These are phyloP conservation scores for Cherax destructor DNA, from an alignment of 1,140 invertebrate genomes.

Conservation along the genomic window DNA sequence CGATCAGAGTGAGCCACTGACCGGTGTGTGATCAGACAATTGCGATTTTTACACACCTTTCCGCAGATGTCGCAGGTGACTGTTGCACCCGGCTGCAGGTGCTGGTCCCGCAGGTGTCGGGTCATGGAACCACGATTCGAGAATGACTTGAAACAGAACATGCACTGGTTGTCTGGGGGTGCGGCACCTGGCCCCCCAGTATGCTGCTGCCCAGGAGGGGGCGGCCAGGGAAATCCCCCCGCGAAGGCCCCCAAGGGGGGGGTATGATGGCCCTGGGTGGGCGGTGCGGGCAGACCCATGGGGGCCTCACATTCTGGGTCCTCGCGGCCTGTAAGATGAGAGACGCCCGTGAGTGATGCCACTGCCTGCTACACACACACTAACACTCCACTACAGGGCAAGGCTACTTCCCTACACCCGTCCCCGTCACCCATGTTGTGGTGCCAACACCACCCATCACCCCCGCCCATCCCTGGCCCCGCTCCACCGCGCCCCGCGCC, in stretches of 20 bases:
- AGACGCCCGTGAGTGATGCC: constrained; percentile 56
- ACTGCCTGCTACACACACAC: constrained; percentile 41
- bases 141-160: constrained; percentile 71
- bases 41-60: constrained; percentile 85
- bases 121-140: constrained; percentile 72
- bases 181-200: constrained; percentile 73
- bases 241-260: constrained; percentile 59
- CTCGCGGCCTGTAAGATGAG: constrained; percentile 63
- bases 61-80: constrained; percentile 84
- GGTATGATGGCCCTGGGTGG: constrained; percentile 44
- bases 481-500: constrained; percentile 35
- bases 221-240: constrained; percentile 57
- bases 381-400: constrained; percentile 52
- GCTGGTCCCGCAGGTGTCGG: constrained; percentile 70
- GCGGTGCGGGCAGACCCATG: constrained; percentile 53
- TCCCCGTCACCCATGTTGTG: background rate
- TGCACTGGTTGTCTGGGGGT: constrained; percentile 82
- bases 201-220: constrained; percentile 50
- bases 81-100: constrained; percentile 73
- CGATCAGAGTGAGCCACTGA: constrained; percentile 84
- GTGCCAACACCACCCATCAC: background rate
- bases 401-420: constrained; percentile 55
- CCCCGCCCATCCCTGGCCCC: constrained; percentile 39
- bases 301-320: constrained; percentile 59
- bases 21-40: constrained; percentile 86